phyloP scores from a whole-genome alignment of 2,797 vertebrate species.

The Myiothlypis coronata region DNA sequence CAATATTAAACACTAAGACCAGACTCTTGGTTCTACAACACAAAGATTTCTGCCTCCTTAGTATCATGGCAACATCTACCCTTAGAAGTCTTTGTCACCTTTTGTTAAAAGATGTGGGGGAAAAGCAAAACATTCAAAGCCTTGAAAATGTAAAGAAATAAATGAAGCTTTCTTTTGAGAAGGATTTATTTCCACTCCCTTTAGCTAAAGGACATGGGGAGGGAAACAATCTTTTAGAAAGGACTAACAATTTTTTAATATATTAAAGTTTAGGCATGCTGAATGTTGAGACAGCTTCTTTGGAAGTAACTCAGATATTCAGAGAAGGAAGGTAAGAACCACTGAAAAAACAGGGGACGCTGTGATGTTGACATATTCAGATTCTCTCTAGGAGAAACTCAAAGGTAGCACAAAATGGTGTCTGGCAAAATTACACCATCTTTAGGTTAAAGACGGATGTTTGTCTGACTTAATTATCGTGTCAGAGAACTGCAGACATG shows the following conservation, averaged over 20 bases:
- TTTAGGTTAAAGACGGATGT: not conserved
- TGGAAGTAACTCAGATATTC: not conserved
- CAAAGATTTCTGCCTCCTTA: not conserved
- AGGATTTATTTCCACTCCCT: not conserved
- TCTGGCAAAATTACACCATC: not conserved
- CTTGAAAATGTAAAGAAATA: not conserved
- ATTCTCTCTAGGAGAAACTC: not conserved
- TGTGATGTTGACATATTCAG: not conserved
- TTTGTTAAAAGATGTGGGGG: not conserved
- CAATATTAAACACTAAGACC: not conserved
- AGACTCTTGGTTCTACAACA: not conserved
- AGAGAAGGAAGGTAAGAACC: not conserved
- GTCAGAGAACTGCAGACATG: not conserved
- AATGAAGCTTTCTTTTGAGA: not conserved
- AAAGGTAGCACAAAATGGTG: not conserved
- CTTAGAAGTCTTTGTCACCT: not conserved
- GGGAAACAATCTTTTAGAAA: not conserved
- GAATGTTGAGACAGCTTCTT: not conserved
- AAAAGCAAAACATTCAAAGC: not conserved
- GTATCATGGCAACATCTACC: not conserved
- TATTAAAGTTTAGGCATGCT: not conserved
- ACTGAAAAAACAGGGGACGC: not conserved
- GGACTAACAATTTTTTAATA: not conserved
- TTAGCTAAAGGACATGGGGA: not conserved
- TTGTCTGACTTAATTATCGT: rapidly evolving